Evolutionary conservation across 2,888 invertebrate genomes (phyloP), one percentile per base, ranked within the genome.

Genomic region (Athripsodes cinereus): DNA sequence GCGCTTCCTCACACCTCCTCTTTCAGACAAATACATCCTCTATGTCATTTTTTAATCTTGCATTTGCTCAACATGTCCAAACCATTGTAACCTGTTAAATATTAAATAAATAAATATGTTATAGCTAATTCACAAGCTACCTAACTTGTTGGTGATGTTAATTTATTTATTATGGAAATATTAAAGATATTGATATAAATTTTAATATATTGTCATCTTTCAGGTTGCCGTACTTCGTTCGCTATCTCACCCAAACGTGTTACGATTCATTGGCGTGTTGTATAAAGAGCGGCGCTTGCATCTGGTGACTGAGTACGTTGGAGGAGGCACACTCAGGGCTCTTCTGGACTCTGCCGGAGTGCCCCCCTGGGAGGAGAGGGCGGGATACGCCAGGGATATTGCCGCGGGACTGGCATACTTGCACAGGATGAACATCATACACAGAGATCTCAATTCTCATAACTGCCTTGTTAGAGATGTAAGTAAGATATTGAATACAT

Each of bases 351-450:
- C 60, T 0, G 71, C 75, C 1, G 82, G 86, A 47, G 75, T 84
- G 0, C 72, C 96, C 55, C 81, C 86, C 20, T 96, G 95, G 95
- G 80, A 83, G 56, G 85, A 85, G 68, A 81, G 95, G 21, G 87
- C 89, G 2, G 87, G 87, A 1, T 88, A 95, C 71, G 92, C 95
- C 51, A 88, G 90, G 65, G 95, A 96, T 73, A 96, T 96, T 69
- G 87, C 96, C 40, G 86, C 91, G 20, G 96, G 96, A 63, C 92
- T 96, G 87, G 89, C 92, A 11, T 96, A 96, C 76, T 79, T 96
- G 61, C 96, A 96, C 76, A 90, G 92, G 65, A 89, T 89, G 87
- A 92, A 92, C 74, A 92, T 96, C 64, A 96, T 96, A 65, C 96
- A 96, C 75, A 78, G 95, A 55, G 96, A 96, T 79, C 83, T 96